Conservation (phyloP, 2,113 vertebrate species). For the Galbula dea region DNA sequence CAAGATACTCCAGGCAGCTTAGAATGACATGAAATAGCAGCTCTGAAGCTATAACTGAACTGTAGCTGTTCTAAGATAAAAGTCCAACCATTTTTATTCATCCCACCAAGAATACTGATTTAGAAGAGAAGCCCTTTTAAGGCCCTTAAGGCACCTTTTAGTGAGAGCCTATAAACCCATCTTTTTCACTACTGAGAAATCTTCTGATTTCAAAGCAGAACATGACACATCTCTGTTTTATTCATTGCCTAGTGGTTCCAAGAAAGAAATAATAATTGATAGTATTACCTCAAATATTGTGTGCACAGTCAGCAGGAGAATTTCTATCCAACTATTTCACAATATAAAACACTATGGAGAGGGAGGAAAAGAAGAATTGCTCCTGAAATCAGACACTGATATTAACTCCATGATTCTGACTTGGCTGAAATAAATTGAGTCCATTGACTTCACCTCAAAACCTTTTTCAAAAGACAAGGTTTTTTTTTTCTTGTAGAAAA, state of each 20-base stretch:
- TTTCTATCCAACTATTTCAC: neutral
- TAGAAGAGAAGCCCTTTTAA: neutral
- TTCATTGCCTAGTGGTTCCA: neutral
- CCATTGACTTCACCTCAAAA: neutral
- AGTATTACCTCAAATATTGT: neutral
- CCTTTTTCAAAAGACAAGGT: neutral
- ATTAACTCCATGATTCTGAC: neutral
- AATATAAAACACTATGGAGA: neutral
- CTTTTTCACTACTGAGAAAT: neutral
- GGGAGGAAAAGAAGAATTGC: neutral
- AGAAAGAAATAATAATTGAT: neutral
- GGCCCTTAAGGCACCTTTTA: neutral
- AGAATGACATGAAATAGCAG: neutral
- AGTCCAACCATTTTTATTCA: neutral
- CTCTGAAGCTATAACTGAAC: neutral
- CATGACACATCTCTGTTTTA: neutral
- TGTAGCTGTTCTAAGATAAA: neutral
- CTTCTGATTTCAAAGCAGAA: neutral
- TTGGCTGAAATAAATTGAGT: neutral
- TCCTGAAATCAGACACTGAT: neutral
- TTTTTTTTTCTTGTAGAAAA: neutral
- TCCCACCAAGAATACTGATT: neutral
- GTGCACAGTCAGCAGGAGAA: neutral
- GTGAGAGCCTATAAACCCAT: neutral
- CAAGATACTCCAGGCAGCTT: neutral